Conservation (phyloP, 2,113 vertebrate genomes). For the Aramus guarauna region DNA sequence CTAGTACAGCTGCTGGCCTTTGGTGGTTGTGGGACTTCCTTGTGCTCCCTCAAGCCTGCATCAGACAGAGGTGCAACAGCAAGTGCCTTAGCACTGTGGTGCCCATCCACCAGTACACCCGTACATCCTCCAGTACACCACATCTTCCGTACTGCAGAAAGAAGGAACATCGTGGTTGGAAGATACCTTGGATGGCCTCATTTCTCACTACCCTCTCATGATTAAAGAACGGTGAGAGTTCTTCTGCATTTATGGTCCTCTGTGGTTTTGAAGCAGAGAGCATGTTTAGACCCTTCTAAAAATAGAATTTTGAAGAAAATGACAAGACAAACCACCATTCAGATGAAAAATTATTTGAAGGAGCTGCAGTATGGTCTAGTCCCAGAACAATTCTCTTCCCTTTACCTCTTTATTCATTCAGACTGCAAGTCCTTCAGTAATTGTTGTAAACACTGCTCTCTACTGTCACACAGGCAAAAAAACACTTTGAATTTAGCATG, state of each 20-base stretch:
- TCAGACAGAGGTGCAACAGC: not conserved
- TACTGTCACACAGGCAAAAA: not conserved
- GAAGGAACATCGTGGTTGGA: not conserved
- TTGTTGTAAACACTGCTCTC: slow-evolving; percentile 18
- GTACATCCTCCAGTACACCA: too few species aligned
- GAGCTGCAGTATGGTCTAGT: not conserved
- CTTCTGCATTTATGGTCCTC: not conserved
- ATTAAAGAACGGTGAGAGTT: not conserved
- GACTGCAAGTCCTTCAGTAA: not conserved
- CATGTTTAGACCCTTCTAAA: not conserved
- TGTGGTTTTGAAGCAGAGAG: not conserved
- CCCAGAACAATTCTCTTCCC: not conserved
- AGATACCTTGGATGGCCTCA: not conserved
- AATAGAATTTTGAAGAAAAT: not conserved
- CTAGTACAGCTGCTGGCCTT: not conserved
- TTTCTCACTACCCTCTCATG: not conserved
- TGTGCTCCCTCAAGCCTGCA: not conserved
- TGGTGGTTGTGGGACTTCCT: not conserved
- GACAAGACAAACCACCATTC: not conserved
- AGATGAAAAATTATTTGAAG: not conserved
- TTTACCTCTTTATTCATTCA: not conserved
- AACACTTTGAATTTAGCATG: not conserved
- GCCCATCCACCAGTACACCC: not conserved
- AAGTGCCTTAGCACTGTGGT: not conserved
- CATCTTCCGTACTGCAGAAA: not conserved